Evolutionary conservation across 1,140 invertebrate genomes (phyloP).

Genomic region (Bombus cullumanus): DNA sequence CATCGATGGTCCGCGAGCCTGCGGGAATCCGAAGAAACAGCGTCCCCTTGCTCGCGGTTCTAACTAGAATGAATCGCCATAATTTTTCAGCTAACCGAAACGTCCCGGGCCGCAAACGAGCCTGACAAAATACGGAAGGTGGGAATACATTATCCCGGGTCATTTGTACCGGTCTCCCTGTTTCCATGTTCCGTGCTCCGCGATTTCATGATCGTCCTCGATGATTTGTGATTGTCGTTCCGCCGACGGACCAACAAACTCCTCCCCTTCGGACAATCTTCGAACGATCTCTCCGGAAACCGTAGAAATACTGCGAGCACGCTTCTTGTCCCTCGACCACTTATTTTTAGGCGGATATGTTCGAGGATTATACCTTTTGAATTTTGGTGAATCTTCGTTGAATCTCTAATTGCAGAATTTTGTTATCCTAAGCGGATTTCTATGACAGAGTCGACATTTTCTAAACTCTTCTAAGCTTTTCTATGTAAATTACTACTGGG

Average conservation of each 20-base stretch:
- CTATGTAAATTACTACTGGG: too few relatives aligned
- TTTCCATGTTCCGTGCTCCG: conserved; percentile 61
- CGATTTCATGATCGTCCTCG: conserved; percentile 22
- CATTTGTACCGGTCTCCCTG: conserved; percentile 72
- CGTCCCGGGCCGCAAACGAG: conserved; percentile 74
- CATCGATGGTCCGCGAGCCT: conserved; percentile 62
- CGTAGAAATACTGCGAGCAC: too few relatives aligned
- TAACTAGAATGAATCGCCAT: conserved; percentile 81
- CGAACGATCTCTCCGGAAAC: neutral
- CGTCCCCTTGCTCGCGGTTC: conserved; percentile 37
- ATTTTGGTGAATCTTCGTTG: neutral
- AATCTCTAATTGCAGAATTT: too few relatives aligned
- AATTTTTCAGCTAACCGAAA: conserved; percentile 77
- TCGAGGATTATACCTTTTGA: neutral
- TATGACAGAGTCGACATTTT: neutral
- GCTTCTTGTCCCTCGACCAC: neutral
- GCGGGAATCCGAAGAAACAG: conserved; percentile 59
- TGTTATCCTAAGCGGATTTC: neutral
- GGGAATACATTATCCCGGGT: conserved; percentile 71
- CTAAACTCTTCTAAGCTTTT: too few relatives aligned
- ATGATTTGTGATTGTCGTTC: conserved; percentile 47
- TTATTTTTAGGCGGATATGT: neutral
- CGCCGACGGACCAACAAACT: neutral
- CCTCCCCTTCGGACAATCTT: neutral
- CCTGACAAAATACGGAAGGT: conserved; percentile 79